Conservation (phyloP, 1,140 invertebrate genomes). For the Papilio polytes region DNA sequence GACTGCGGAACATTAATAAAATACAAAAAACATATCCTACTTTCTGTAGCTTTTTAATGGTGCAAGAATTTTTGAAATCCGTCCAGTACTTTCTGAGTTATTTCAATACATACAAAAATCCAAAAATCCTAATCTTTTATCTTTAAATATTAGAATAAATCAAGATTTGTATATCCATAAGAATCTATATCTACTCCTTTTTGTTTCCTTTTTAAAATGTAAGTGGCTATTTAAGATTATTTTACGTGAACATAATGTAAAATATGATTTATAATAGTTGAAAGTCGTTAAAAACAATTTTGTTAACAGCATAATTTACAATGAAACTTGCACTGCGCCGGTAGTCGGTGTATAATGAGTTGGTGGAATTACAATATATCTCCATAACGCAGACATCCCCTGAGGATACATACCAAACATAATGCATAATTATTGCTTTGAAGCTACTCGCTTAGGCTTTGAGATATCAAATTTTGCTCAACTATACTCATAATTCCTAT, state of each 20-base stretch:
- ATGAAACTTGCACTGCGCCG: conserved; percentile 4
- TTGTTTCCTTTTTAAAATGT: background rate
- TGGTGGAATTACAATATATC: conserved; percentile 8
- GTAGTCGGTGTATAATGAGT: conserved; percentile 11
- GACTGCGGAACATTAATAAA: no score
- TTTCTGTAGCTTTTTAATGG: no score
- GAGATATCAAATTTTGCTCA: background rate
- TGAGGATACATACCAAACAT: conserved; percentile 5
- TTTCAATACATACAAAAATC: no score
- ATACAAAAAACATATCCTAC: no score
- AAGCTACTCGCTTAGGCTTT: background rate
- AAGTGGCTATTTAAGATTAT: background rate
- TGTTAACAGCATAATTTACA: conserved; percentile 8
- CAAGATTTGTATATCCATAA: no score
- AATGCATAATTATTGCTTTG: conserved; percentile 25
- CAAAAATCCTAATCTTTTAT: no score
- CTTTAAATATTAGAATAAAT: no score
- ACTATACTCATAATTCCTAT: background rate
- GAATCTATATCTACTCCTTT: no score
- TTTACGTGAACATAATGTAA: background rate
- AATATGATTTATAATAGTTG: background rate
- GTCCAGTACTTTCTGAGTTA: no score
- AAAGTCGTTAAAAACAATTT: conserved; percentile 23
- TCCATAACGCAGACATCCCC: conserved; percentile 20
- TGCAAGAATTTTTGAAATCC: no score